Base-by-base conservation (phyloP, 2,888 invertebrate genomes). In the Ganaspis brasiliensis region DNA sequence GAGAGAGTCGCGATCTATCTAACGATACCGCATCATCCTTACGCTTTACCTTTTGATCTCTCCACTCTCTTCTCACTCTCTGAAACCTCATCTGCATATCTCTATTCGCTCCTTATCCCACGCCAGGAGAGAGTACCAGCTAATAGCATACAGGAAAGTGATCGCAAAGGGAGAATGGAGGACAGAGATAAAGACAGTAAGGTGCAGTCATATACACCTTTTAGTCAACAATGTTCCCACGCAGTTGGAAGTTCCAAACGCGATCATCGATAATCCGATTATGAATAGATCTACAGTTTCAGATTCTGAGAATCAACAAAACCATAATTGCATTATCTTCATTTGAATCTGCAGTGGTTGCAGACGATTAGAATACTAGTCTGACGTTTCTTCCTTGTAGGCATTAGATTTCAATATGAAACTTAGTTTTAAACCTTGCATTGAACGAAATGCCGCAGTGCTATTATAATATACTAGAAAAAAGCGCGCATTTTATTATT, bases 1-100 rank as follows among this genome's bases (percentile, higher is more conserved):
- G 87, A 86, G 89, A 61, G 84, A 88, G 85, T 87, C 84, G 80
- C 86, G 85, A 89, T 88, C 85, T 84, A 88, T 88, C 86, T 87
- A 88, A 87, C 87, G 87, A 89, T 88, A 89, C 84, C 83, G 82
- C 83, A 84, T 84, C 84, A 79, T 75, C 81, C 81, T 80, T 80
- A 75, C 81, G 75, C 73, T 79, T 14, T 77, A 72, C 73, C 81
- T 76, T 73, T 74, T 56, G 52, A 70, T 73, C 63, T 82, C 73
- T 76, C 78, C 79, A 56, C 57, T 72, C 73, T 67, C 72, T 73
- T 70, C 8, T 75, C 61, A 73, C 73, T 57, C 49, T n/a, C 56
- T 70, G n/a, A 40, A 37, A 24, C 61, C 76, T 59, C 72, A 49
- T 70, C 57, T 49, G 26, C 21, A n/a, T 52, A 45, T 57, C 31